Conservation (phyloP, 2,797 vertebrate genomes). For the Discoglossus pictus region DNA sequence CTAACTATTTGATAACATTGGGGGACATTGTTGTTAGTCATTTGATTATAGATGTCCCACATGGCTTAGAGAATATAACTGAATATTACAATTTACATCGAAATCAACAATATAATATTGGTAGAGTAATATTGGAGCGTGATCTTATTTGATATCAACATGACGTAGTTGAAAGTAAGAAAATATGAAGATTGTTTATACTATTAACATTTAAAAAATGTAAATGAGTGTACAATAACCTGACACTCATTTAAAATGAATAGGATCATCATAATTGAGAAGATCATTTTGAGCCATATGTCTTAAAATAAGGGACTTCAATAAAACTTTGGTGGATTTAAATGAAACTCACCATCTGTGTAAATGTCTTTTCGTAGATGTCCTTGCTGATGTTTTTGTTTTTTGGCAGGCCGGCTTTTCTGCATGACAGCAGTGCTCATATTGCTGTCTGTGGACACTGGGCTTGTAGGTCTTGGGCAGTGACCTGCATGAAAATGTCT, state of each 20-base stretch:
- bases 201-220: too few relatives aligned
- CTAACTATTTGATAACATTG: too few relatives aligned
- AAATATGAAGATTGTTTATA: too few relatives aligned
- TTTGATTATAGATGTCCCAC: too few relatives aligned
- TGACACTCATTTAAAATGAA: slow-evolving; percentile 39
- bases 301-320: slow-evolving; percentile 26
- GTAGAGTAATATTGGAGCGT: too few relatives aligned
- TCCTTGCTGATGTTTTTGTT: slow-evolving; percentile 89
- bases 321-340: slow-evolving; percentile 51
- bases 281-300: too few relatives aligned
- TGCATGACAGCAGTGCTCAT: slow-evolving; percentile 92
- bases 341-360: slow-evolving; percentile 84
- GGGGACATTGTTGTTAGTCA: too few relatives aligned
- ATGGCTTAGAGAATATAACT: too few relatives aligned
- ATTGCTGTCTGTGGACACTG: slow-evolving; percentile 94
- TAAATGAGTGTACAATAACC: slow-evolving; percentile 29
- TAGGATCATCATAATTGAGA: slow-evolving; percentile 20
- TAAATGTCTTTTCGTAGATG: slow-evolving; percentile 90
- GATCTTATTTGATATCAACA: too few relatives aligned
- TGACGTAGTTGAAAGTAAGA: too few relatives aligned
- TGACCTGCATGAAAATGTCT: slow-evolving; percentile 88
- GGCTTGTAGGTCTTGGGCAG: slow-evolving; percentile 89
- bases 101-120: too few relatives aligned
- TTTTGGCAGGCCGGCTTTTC: slow-evolving; percentile 90
- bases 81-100: too few relatives aligned